These are phyloP conservation scores for Ricordea florida DNA, from an alignment of 92 coral and sea anemone genomes.

Conservation along the genomic window DNA sequence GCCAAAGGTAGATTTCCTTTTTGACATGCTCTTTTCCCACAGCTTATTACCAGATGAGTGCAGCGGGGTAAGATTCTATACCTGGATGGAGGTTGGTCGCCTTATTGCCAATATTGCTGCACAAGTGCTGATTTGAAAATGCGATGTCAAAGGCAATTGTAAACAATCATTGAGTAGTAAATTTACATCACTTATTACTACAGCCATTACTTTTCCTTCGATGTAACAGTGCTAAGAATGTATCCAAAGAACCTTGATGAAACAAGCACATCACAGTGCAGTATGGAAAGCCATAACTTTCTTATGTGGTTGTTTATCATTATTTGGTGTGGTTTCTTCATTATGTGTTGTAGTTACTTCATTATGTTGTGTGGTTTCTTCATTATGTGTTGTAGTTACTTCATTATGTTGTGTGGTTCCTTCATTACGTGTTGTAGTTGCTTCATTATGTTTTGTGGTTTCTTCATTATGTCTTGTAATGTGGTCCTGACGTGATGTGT, in stretches of 20 bases:
- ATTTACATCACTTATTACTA: not conserved
- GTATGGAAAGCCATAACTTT: too few relatives aligned
- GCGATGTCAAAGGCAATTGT: not conserved
- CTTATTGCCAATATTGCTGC: slow-evolving; percentile 15
- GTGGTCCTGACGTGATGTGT: too few relatives aligned
- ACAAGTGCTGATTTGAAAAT: slow-evolving; percentile 12
- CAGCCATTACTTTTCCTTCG: not conserved
- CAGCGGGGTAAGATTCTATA: slow-evolving; percentile 8
- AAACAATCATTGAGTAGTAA: not conserved
- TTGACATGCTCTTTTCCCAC: not conserved
- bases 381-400: too few relatives aligned
- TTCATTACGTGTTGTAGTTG: too few relatives aligned
- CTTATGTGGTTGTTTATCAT: too few relatives aligned
- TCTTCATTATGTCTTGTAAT: too few relatives aligned
- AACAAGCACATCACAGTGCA: not conserved
- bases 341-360: too few relatives aligned
- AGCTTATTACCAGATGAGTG: slow-evolving; percentile 6
- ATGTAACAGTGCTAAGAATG: slow-evolving; percentile 6
- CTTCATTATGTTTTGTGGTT: too few relatives aligned
- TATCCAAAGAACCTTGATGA: not conserved
- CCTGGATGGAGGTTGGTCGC: slow-evolving; percentile 17
- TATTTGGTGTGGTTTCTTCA: too few relatives aligned
- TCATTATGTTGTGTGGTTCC: too few relatives aligned
- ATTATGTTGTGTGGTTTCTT: too few relatives aligned
- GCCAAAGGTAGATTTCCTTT: slow-evolving; percentile 14